Percentiles rank a stretch among this genome's conserved stretches.
Evolutionary conservation across 2,113 vertebrate species (phyloP).

Genomic region (Callipepla californica): DNA sequence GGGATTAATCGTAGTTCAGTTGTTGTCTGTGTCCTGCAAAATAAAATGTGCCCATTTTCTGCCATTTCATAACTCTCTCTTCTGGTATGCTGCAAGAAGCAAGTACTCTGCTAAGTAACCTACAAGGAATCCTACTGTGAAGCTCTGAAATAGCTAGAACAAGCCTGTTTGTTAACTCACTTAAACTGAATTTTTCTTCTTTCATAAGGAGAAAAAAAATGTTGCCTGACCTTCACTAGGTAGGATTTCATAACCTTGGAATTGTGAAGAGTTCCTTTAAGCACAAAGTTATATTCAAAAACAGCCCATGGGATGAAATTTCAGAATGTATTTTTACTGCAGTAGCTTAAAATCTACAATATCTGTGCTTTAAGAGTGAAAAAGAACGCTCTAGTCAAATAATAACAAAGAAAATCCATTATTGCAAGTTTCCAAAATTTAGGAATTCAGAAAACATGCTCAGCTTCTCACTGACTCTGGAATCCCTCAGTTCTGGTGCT

Average conservation of each 20-base stretch:
- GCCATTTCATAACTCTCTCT: background rate
- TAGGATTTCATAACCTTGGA: background rate
- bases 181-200: background rate
- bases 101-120: rapidly evolving
- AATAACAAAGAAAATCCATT: background rate
- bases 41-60: background rate
- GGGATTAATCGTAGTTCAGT: background rate
- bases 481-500: background rate
- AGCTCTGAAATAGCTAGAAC: background rate
- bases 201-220: background rate
- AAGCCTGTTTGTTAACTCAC: background rate
- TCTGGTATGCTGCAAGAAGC: background rate
- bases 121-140: background rate
- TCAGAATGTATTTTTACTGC: background rate
- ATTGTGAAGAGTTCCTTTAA: background rate
- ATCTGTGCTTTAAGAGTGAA: background rate
- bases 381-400: background rate
- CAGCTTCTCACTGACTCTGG: background rate
- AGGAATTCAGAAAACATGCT: rapidly evolving
- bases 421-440: background rate
- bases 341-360: background rate
- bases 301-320: background rate
- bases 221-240: background rate
- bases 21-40: background rate
- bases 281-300: background rate